Evolutionary conservation across 2,888 invertebrate genomes (phyloP).

Genomic region (Oscheius sp.): DNA sequence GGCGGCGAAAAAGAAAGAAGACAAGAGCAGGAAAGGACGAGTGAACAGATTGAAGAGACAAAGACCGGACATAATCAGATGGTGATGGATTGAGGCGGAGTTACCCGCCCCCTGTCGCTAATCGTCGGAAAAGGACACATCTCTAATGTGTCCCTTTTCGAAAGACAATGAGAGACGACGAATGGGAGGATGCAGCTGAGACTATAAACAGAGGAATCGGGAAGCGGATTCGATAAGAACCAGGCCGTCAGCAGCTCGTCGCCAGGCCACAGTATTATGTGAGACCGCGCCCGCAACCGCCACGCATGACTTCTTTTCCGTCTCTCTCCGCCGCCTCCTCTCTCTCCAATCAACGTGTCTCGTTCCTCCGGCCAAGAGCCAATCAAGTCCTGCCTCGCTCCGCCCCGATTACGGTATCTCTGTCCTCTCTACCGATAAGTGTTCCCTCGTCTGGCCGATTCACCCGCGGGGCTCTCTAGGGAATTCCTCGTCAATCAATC

Average conservation of each 20-base stretch:
- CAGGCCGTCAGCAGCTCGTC: conserved; percentile 6
- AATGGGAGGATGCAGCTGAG: not conserved
- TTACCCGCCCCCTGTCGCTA: not conserved
- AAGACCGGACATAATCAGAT: conserved; percentile 12
- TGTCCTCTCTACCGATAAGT: conserved; percentile 24
- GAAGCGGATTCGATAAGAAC: conserved; percentile 3
- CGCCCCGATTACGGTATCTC: conserved; percentile 18
- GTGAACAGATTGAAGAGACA: not conserved
- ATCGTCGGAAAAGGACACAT: not conserved
- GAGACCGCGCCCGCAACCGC: conserved; percentile 12
- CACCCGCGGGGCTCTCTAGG: conserved; percentile 20
- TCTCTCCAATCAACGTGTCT: not conserved
- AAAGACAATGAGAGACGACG: not conserved
- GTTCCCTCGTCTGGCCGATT: conserved; percentile 24
- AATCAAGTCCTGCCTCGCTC: conserved; percentile 9
- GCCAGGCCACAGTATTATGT: conserved; percentile 21
- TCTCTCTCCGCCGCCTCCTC: not conserved
- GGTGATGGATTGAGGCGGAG: not conserved
- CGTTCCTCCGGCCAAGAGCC: conserved; percentile 2
- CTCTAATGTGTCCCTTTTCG: too few species aligned
- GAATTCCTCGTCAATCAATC: conserved; percentile 14
- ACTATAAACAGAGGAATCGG: not conserved
- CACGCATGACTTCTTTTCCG: conserved; percentile 1
- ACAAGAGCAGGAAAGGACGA: not conserved
- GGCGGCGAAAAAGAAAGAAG: not conserved